Conservation (phyloP, 2,113 vertebrate species). For the Leptocoma aspasia region DNA sequence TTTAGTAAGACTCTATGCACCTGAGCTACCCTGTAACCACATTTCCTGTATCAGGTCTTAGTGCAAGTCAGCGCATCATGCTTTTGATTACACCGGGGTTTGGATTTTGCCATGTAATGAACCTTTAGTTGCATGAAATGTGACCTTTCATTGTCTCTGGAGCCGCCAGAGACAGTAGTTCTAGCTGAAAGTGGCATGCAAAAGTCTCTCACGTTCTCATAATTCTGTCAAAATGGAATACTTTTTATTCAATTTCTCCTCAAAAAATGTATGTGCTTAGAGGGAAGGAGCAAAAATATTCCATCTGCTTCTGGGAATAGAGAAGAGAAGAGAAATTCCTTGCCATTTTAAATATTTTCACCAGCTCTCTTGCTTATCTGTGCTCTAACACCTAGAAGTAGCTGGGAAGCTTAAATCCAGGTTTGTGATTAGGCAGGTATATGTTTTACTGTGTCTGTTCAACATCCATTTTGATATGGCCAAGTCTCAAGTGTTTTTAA, state of each 20-base stretch:
- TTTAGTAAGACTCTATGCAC: background rate
- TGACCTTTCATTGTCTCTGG: background rate
- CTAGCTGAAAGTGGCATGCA: background rate
- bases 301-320: background rate
- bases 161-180: background rate
- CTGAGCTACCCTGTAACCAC: accelerated
- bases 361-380: conserved; percentile 12
- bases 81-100: background rate
- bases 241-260: background rate
- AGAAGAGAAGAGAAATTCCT: background rate
- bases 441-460: conserved; percentile 6
- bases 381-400: background rate
- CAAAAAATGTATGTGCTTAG: background rate
- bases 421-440: background rate
- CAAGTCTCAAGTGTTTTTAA: conserved; percentile 8
- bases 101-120: background rate
- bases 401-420: background rate
- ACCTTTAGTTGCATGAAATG: background rate
- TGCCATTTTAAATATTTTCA: background rate
- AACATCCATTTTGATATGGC: background rate
- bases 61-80: background rate
- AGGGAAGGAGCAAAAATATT: background rate
- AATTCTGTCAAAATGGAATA: background rate
- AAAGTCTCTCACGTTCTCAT: background rate
- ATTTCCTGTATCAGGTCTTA: background rate